Evolutionary conservation across 2,888 invertebrate species (phyloP).

Genomic region (Reticulitermes lucifugus): DNA sequence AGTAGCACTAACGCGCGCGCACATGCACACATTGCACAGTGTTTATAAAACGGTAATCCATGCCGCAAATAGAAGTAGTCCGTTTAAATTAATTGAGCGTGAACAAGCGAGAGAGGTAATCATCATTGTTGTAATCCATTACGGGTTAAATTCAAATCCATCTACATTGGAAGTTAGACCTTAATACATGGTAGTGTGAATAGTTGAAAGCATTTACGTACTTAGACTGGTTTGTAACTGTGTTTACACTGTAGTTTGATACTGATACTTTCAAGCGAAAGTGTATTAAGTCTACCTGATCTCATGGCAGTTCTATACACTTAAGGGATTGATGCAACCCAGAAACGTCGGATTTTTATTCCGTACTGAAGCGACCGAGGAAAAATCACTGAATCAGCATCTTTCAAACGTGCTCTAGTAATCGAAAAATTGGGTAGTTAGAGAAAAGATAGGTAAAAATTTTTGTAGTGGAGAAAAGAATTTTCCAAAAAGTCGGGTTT

Average conservation of each 20-base stretch:
- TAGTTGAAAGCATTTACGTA: slow-evolving; percentile 13
- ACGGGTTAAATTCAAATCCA: slow-evolving; percentile 25
- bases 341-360: too few relatives aligned
- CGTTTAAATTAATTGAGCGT: slow-evolving; percentile 19
- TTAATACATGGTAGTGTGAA: slow-evolving; percentile 8
- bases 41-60: background rate
- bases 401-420: too few relatives aligned
- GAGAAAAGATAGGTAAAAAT: too few relatives aligned
- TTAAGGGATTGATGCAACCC: too few relatives aligned
- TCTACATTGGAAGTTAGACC: slow-evolving; percentile 15
- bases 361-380: too few relatives aligned
- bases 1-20: background rate
- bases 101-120: background rate
- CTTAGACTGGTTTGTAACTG: slow-evolving; percentile 1
- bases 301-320: too few relatives aligned
- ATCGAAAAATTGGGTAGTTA: too few relatives aligned
- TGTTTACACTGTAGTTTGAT: slow-evolving; percentile 7
- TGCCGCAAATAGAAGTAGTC: slow-evolving; percentile 9
- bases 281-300: background rate
- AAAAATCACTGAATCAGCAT: too few relatives aligned
- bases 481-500: too few relatives aligned
- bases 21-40: background rate
- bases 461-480: too few relatives aligned
- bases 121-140: slow-evolving; percentile 25
- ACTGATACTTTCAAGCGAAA: background rate